Evolutionary conservation across 2,888 invertebrate species (phyloP), one percentile per base, ranked within the genome.

Genomic region (Eristalinus sepulchralis): DNA sequence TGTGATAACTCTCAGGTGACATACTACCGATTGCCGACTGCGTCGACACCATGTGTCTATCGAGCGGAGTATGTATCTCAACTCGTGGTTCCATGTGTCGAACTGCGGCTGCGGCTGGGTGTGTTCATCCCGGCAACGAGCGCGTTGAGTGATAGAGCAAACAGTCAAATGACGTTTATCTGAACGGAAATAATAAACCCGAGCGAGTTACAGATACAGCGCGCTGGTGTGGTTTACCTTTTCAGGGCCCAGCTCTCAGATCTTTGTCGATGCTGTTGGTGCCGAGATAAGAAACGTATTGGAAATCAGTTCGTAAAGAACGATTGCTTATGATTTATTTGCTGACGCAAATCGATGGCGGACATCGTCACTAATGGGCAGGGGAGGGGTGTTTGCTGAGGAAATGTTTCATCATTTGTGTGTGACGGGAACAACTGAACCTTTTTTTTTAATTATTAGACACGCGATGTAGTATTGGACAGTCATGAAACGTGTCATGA

Each of bases 1-100:
- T 85, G 72, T 81, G 84, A 85, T 85, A 60, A 78, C 73, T 85
- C 73, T 82, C 82, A 77, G 85, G 82, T 85, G 85, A 85, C 76
- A 85, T 80, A 84, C 72, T 78, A 27, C 31, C 24, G 36, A 68
- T 31, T 36, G 55, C 34, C 20, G 4, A 57, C 63, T 68, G 55
- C 62, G 67, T 47, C 31, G 27, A 27, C 27, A 27, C 27, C 13
- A 11, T 33, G 64, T 33, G 17, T 53, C 53, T 39, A 39, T 31
- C 31, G 31, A 31, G 31, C 2, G 39, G 39, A 33, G 27, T 31
- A 10, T 24, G 47, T 67, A 36, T 66, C 27, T 57, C 22, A n/a
- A n/a, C n/a, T n/a, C 63, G 55, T 70, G 31, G 36, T 64, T 31
- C 24, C n/a, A 8, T 20, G 10, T 22, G 60, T 39, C 39, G 62